Conservation (phyloP, 2,888 invertebrate species). For the Philopedon plagiatum region DNA sequence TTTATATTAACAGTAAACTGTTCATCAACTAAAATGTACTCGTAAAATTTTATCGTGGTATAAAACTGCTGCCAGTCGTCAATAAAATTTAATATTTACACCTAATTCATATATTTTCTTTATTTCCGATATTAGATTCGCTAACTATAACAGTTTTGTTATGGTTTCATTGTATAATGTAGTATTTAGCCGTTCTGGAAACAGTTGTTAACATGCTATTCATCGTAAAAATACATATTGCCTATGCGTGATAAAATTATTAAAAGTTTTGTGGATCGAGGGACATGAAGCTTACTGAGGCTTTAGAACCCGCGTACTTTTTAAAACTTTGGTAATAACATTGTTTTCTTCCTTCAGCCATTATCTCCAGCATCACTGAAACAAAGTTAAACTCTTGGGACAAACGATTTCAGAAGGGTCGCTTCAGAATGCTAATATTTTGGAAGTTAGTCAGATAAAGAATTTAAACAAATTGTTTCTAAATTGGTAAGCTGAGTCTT, state of each 20-base stretch:
- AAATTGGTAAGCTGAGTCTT: too few relatives aligned
- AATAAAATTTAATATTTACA: constrained; percentile 10
- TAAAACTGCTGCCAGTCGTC: background rate
- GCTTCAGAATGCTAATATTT: too few relatives aligned
- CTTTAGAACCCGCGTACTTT: too few relatives aligned
- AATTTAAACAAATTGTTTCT: too few relatives aligned
- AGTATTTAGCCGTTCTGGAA: background rate
- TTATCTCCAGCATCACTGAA: too few relatives aligned
- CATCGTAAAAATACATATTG: background rate
- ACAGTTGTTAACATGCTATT: background rate
- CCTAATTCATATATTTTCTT: background rate
- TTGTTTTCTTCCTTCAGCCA: too few relatives aligned
- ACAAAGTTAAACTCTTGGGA: too few relatives aligned
- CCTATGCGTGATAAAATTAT: background rate
- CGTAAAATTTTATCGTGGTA: background rate
- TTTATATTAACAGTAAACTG: background rate
- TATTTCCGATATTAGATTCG: background rate
- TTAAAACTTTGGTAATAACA: too few relatives aligned
- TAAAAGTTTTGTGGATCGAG: too few relatives aligned
- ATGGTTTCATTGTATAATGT: constrained; percentile 2
- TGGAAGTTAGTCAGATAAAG: too few relatives aligned
- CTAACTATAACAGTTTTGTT: background rate
- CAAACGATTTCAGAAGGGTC: too few relatives aligned
- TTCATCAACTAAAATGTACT: background rate
- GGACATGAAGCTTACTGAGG: too few relatives aligned